phyloP scores from a whole-genome alignment of 2,797 vertebrate species.

The Naso thynnoides region DNA sequence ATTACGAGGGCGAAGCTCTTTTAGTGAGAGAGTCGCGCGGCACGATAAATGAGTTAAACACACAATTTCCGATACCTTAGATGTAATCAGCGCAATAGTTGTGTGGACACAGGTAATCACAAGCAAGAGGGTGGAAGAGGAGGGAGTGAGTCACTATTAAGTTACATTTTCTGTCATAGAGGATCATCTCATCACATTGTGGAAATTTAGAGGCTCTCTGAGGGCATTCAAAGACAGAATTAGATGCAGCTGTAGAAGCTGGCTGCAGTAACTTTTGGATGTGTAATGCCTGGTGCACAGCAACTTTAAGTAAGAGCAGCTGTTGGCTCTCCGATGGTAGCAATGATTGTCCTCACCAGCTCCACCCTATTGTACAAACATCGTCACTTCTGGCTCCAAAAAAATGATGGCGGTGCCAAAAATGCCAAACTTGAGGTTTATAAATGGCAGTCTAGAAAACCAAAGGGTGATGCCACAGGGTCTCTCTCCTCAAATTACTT shows the following conservation, averaged over 20 bases:
- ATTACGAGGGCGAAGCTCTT: conserved; percentile 76
- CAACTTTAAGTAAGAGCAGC: no score
- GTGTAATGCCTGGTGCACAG: no score
- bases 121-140: conserved; percentile 26
- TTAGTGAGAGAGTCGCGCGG: conserved; percentile 57
- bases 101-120: conserved; percentile 59
- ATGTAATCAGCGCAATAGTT: conserved; percentile 68
- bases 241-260: conserved; percentile 48
- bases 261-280: conserved; percentile 10
- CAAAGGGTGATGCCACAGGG: no score
- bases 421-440: no score
- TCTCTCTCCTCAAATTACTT: no score
- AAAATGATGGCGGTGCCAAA: no score
- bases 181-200: conserved; percentile 37
- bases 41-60: conserved; percentile 73
- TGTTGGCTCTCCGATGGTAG: no score
- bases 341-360: no score
- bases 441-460: no score
- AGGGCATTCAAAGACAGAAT: conserved; percentile 32
- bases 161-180: conserved; percentile 51
- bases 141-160: conserved; percentile 21
- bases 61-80: conserved; percentile 68
- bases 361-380: no score
- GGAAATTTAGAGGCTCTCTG: conserved; percentile 25
- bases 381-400: no score